Evolutionary conservation across 2,888 invertebrate genomes (phyloP), one percentile per base, ranked within the genome.

Genomic region (Hypena proboscidalis): DNA sequence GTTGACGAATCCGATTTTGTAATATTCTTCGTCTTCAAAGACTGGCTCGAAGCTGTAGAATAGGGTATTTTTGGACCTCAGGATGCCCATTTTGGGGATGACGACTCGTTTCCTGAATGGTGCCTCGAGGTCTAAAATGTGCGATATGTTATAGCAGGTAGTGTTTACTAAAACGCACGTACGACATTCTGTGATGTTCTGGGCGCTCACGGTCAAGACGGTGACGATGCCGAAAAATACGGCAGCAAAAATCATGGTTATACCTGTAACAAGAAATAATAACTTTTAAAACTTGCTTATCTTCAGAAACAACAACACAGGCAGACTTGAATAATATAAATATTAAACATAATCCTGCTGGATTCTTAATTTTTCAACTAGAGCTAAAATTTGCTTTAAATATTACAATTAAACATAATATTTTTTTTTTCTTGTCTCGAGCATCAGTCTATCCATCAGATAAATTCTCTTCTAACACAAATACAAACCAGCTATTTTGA

Each of bases 11-110:
- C 79, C 89, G 7, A 81, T 74, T 69, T 90, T 89, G 13, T 65
- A 81, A 27, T 84, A 88, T 35, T 90, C 89, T 1, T 59, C 54
- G 22, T 89, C 87, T 20, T 71, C 63, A 2, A 90, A 77, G 1
- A 43, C 41, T 0, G 90, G 89, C 58, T 89, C 86, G 45, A 85
- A 90, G 17, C 78, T 81, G 66, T 72, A 90, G 65, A 66, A 89
- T 0, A 90, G 62, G 0, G 57, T 68, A 48, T 87, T 85, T 1
- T 66, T 70, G 0, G 76, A 67, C 33, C 77, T 63, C 0, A 83
- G 68, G 1, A 89, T 45, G 0, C 67, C 83, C 45, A 89, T 66
- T 63, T 85, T 80, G 39, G 70, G 71, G 33, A 90, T 85, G 25
- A 88, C 82, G 6, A 87, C 45, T 1, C 58, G 46, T 22, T 72